Base-by-base conservation (phyloP, 1,140 invertebrate genomes). In the Andricus grossulariae region DNA sequence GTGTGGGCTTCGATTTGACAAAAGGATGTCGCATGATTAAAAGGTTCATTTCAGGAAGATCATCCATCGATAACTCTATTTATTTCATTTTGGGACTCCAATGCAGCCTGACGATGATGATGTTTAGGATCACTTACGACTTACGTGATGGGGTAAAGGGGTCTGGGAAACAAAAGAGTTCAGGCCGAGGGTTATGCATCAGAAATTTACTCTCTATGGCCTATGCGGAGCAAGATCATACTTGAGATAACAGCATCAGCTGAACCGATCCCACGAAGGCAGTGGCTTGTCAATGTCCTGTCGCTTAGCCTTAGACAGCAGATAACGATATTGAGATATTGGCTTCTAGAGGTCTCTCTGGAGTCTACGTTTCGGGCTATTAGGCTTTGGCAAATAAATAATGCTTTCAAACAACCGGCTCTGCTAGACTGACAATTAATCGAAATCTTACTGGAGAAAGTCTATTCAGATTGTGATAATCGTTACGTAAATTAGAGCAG, bases 1-100 rank as follows among this genome's bases (percentile, higher is more conserved):
- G n/a, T n/a, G n/a, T 71, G 74, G 60, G 76, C 60, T 78, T 66
- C 76, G 51, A 74, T 80, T 83, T 80, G 79, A 79, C 78, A 80
- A 80, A n/a, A 84, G 84, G 85, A 84, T 88, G 88, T 90, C 86
- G 86, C 84, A 84, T 88, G 88, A 89, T 89, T 88, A 88, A 89
- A 89, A 85, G 84, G 83, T 86, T 87, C 54, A 76, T 82, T 84
- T 78, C 77, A 74, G 71, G 71, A 57, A 74, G 83, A 87, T 84
- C 84, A 87, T 88, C 86, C 84, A 85, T 88, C 86, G 87, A 86
- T 83, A 87, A 88, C 88, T 87, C 79, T 86, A 86, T 87, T 88
- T 85, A 88, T 89, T 87, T 78, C 86, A 86, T 87, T 88, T 85
- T 80, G 82, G 75, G 80, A 74, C 72, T 72, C 51, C 71, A 32